These are phyloP conservation scores for Anthonomus grandis DNA, from an alignment of 1,140 invertebrate species.

Conservation along the genomic window DNA sequence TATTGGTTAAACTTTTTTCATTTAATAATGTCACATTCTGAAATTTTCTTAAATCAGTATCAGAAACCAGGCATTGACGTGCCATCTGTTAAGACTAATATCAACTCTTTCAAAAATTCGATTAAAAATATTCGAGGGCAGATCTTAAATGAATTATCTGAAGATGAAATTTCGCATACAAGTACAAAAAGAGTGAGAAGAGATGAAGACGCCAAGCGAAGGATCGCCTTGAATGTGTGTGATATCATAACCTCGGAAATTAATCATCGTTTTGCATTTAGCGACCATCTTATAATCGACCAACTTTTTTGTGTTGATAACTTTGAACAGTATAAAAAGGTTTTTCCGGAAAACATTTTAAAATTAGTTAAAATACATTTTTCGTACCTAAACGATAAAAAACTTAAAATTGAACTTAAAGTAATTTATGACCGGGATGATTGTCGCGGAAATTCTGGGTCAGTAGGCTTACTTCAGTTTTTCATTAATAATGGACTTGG, in stretches of 20 bases:
- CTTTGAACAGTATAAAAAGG: slow-evolving; percentile 9
- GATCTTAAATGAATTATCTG: not conserved
- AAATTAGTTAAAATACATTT: not conserved
- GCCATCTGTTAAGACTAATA: not conserved
- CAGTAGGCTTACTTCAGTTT: slow-evolving; percentile 21
- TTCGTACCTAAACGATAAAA: slow-evolving; percentile 11
- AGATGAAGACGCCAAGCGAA: not conserved
- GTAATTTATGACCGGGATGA: slow-evolving; percentile 25
- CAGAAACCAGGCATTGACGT: slow-evolving; percentile 19
- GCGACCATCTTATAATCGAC: slow-evolving; percentile 19
- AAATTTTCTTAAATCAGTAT: slow-evolving; percentile 29
- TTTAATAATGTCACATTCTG: slow-evolving; percentile 26
- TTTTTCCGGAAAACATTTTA: slow-evolving; percentile 2
- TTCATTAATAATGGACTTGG: slow-evolving; percentile 27
- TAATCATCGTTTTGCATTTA: slow-evolving; percentile 27
- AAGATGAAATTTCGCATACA: not conserved
- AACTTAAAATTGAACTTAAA: slow-evolving; percentile 16
- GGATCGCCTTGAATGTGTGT: slow-evolving; percentile 26
- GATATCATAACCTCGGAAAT: slow-evolving; percentile 24
- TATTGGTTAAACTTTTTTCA: slow-evolving; percentile 33
- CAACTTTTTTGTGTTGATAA: slow-evolving; percentile 20
- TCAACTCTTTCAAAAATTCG: not conserved
- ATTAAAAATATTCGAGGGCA: not conserved
- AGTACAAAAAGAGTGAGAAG: not conserved
- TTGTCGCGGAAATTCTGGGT: slow-evolving; percentile 16